A percentile compares a stretch with the other conserved stretches of the same genome.
phyloP scores from a whole-genome alignment of 1,140 invertebrate species.

The Aphidius ervi region DNA sequence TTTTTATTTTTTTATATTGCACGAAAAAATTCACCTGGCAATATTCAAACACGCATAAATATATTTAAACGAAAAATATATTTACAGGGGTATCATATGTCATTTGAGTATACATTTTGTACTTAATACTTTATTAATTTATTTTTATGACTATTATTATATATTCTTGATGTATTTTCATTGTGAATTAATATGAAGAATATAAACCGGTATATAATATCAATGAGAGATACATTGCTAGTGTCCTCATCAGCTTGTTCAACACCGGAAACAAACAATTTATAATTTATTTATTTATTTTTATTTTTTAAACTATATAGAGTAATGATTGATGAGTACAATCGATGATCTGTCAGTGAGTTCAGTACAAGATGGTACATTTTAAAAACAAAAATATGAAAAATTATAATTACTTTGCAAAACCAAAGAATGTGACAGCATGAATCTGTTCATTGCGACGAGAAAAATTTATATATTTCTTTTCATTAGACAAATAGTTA shows the following conservation, averaged over 20 bases:
- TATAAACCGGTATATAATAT: slow-evolving; percentile 14
- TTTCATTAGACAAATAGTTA: too few relatives aligned
- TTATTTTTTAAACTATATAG: too few relatives aligned
- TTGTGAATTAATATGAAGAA: background rate
- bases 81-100: slow-evolving; percentile 9
- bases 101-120: slow-evolving; percentile 1
- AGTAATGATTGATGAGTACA: too few relatives aligned
- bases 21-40: slow-evolving; percentile 6
- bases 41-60: background rate
- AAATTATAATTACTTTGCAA: too few relatives aligned
- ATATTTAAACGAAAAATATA: background rate
- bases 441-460: too few relatives aligned
- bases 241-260: slow-evolving; percentile 13
- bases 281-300: too few relatives aligned
- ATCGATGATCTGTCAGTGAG: too few relatives aligned
- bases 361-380: too few relatives aligned
- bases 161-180: slow-evolving; percentile 6
- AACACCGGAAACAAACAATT: slow-evolving; percentile 15
- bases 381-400: too few relatives aligned
- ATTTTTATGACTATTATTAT: background rate
- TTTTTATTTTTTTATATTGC: background rate
- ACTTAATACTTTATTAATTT: too few relatives aligned
- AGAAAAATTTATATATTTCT: too few relatives aligned
- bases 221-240: slow-evolving; percentile 2
- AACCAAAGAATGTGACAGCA: too few relatives aligned